These are phyloP conservation scores for Sogatella furcifera DNA, from an alignment of 1,140 invertebrate genomes.

Conservation along the genomic window DNA sequence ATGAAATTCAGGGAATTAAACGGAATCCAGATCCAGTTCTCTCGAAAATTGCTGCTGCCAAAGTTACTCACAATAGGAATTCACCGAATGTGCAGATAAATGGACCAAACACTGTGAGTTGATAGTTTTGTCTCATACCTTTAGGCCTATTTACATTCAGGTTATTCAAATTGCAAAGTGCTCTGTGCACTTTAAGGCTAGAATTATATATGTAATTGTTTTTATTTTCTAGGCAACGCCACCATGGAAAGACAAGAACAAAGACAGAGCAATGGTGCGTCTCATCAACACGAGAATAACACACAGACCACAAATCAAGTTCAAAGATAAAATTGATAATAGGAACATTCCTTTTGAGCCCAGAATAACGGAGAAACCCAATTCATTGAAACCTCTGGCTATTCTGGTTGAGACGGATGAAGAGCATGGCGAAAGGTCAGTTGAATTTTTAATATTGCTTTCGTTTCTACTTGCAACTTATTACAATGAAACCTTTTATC, in stretches of 20 bases:
- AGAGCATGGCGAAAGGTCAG: conserved; percentile 35
- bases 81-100: too few species aligned
- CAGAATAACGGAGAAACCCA: conserved; percentile 75
- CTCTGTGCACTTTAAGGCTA: too few species aligned
- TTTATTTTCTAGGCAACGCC: not conserved
- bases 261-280: conserved; percentile 33
- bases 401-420: conserved; percentile 54
- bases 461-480: too few species aligned
- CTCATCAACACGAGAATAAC: conserved; percentile 65
- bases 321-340: conserved; percentile 77
- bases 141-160: too few species aligned
- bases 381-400: conserved; percentile 71
- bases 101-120: too few species aligned
- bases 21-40: not conserved
- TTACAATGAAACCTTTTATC: too few species aligned
- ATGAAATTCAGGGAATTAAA: not conserved
- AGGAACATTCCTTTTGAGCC: conserved; percentile 64
- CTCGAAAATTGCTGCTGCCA: not conserved
- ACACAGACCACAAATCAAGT: conserved; percentile 69
- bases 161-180: too few species aligned
- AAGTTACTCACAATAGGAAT: too few species aligned
- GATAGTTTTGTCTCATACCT: too few species aligned
- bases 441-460: not conserved
- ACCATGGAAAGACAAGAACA: conserved; percentile 9
- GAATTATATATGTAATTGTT: too few species aligned